Base-by-base conservation (phyloP, 2,113 vertebrate genomes). In the Ahaetulla prasina region DNA sequence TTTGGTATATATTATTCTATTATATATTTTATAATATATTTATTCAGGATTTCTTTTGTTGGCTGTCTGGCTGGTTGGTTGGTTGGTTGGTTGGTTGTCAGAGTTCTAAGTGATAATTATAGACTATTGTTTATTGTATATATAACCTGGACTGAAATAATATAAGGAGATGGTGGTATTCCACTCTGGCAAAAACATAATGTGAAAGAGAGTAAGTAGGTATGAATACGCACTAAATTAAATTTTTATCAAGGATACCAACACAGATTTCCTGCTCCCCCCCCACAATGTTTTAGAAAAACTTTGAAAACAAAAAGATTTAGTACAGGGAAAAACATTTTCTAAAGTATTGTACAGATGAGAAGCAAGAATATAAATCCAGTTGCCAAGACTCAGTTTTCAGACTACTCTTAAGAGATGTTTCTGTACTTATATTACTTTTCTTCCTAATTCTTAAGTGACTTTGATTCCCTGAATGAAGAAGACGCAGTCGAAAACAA, bases 391-490 rank as follows among this genome's bases (percentile, higher is more conserved):
- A 35, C 30, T 35, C 12, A 16, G 57, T 60, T 60, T 60, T 60
- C 10, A 60, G 63, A n/a, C 12, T 39, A 10, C 39, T 1, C 10
- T 88, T 88, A 22, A 3, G 0, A 4, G 47, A 74, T 54, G 39
- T 0, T 3, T 43, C 85, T 86, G 49, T 39, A 18, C 57, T 88
- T 74, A 94, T 23, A 74, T 25, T 11, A 11, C 50, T 54, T 39
- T 0, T 7, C 14, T 25, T 88, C 20, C 89, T 93, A 63, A 96
- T 91, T 94, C 95, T 10, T 2, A 95, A 99, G 99, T 9, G 98
- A 99, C 94, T 99, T 99, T 8, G 97, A 98, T 89, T 98, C 98
- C 1, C 95, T 99, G 91, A 98, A 98, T 0, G 98, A 98, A 93
- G 98, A 99, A 22, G 98, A 99, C 0, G 89, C 95, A 2, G 96